Base-by-base conservation (phyloP, 2,888 invertebrate species). In the Xestia rhomboidea region DNA sequence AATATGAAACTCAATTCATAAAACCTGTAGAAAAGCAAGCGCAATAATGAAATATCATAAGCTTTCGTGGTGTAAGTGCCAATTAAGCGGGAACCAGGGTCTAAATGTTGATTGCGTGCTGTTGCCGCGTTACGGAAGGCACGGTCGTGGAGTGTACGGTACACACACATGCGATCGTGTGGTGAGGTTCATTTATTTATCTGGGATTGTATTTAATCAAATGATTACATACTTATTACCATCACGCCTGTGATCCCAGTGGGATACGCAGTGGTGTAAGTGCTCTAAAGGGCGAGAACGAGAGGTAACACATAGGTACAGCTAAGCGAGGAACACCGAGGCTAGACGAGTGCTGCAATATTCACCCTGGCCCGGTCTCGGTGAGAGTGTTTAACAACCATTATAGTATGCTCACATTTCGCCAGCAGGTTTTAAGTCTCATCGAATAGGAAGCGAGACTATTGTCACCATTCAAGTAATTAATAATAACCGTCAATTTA, bases 21-120 rank as follows among this genome's bases (percentile, higher is more conserved):
- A 70, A 69, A 68, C 62, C 66, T 54, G 46, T 79, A 77, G 79
- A 78, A 83, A 81, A 77, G 68, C 66, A 77, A 78, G 69, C 76
- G 46, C 62, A 82, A 69, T 84, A 89, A 88, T 81, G 77, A 86
- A 89, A 89, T 86, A 81, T 87, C 82, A 86, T 83, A 78, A 81
- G 83, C 83, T 70, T 74, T 77, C 77, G 76, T 66, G 71, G 71
- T 79, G 77, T 85, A 87, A 89, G 88, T 83, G 79, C 81, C 88
- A 88, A 88, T 88, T 88, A 89, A 78, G 77, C 79, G 64, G 63
- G 71, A 86, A 85, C 77, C 74, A 69, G 77, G 81, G 69, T 80
- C 82, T 84, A 85, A 88, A 86, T 87, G 86, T 84, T 89, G 88
- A 88, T 88, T 89, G 88, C 89, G 86, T 89, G 89, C 82, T 80